Evolutionary conservation across 2,888 invertebrate species (phyloP), one percentile per base, ranked within the genome.

Genomic region (Athalia circularis): DNA sequence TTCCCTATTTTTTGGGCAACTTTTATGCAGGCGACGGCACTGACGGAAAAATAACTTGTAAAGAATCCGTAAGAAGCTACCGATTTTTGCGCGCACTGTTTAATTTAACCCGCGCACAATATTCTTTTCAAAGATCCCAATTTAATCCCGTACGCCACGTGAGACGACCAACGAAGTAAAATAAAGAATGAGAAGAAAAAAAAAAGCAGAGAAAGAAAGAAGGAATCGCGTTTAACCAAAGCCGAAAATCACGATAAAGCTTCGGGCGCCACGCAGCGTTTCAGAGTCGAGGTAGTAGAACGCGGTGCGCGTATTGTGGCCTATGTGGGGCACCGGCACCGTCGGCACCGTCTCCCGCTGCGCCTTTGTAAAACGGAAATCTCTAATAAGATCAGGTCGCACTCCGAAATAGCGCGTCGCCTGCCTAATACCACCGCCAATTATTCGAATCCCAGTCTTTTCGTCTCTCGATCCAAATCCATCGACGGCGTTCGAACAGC

Each of bases 381-480:
- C 75, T 75, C 75, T 75, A 64, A 75, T 75, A 75, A 75, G 75
- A 75, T 61, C 75, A 75, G 64, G 62, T 75, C 64, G 59, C 62
- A 50, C 64, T 62, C 75, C 45, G 9, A 47, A 72, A 72, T 72
- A 72, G 72, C 72, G 62, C 62, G 4, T 50, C 54, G 68, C 54
- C 68, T 9, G 68, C 68, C 59, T 72, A 72, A 72, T 72, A 72
- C 72, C 72, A 59, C 72, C 72, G 72, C 72, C 72, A 72, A 72
- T 72, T 72, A 72, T 72, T 72, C 72, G 59, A 47, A n/a, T 8
- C 72, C 72, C 45, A 45, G 72, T 72, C 57, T 72, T 72, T 72
- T 59, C 52, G 68, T 52, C 68, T 9, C 29, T 59, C 45, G 57
- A n/a, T 57, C 59, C 47, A 45, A 52, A 68, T 29, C 52, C 68